Evolutionary conservation across 2,888 invertebrate species (phyloP).

Genomic region (Troides oblongomaculatus): DNA sequence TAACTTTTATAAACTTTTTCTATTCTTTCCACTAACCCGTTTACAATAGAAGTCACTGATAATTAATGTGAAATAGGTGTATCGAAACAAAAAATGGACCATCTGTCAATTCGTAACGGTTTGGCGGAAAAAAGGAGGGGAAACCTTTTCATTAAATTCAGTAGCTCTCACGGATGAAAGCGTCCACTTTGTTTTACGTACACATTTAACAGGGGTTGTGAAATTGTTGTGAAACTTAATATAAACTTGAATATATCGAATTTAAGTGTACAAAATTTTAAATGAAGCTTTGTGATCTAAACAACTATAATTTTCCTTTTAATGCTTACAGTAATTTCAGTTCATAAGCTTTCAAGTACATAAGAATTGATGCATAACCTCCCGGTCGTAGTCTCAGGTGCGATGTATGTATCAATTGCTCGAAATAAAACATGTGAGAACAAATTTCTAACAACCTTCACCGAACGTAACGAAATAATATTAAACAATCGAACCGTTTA

Average conservation of each 20-base stretch:
- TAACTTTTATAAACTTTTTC: conserved; percentile 1
- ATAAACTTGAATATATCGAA: not conserved
- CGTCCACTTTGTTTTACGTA: conserved; percentile 48
- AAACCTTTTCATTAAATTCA: conserved; percentile 66
- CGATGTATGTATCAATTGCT: conserved; percentile 1
- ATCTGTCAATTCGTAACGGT: conserved; percentile 74
- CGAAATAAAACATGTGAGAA: not conserved
- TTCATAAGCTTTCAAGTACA: too few species aligned
- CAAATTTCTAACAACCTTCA: not conserved
- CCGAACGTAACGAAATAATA: conserved; percentile 11
- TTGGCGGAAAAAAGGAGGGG: conserved; percentile 55
- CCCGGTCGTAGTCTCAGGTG: not conserved
- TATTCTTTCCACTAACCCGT: conserved; percentile 8
- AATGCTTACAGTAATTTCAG: too few species aligned
- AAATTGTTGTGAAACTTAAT: not conserved
- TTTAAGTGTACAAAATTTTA: not conserved
- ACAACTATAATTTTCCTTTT: too few species aligned
- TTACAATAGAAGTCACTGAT: conserved; percentile 28
- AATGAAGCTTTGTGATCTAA: too few species aligned
- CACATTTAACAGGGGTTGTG: conserved; percentile 28
- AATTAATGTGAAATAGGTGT: conserved; percentile 37
- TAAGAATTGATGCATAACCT: not conserved
- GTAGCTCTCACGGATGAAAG: conserved; percentile 69
- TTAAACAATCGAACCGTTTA: conserved; percentile 36
- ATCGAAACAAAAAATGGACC: conserved; percentile 68